A percentile compares a stretch with the other conserved stretches of the same genome.
phyloP scores from a whole-genome alignment of 1,140 invertebrate genomes.

The Drosophila mauritiana region DNA sequence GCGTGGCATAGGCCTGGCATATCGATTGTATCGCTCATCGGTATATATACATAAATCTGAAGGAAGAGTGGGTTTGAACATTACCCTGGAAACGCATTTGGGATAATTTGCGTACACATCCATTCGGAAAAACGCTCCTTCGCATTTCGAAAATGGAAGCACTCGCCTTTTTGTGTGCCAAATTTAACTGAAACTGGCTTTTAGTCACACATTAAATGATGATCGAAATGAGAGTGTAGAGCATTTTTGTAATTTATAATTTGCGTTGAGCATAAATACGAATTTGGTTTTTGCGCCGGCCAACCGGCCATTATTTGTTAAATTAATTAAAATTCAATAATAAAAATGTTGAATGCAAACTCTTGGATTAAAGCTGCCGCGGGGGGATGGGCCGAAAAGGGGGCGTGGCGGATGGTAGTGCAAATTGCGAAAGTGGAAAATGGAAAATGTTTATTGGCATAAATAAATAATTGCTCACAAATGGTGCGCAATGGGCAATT shows the following conservation, averaged over 20 bases:
- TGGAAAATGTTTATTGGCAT: conserved; percentile 66
- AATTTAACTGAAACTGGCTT: neutral
- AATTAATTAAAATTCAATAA: conserved; percentile 82
- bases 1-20: conserved; percentile 43
- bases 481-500: conserved; percentile 65
- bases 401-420: conserved; percentile 8
- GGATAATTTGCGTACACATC: too few relatives aligned
- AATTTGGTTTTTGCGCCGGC: conserved; percentile 29
- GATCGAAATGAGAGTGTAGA: neutral
- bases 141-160: too few relatives aligned
- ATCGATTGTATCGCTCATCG: conserved; percentile 30
- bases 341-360: conserved; percentile 70
- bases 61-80: neutral
- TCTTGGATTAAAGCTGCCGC: conserved; percentile 50
- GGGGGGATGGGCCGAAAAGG: neutral
- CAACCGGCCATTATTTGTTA: conserved; percentile 55
- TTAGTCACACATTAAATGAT: neutral
- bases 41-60: neutral
- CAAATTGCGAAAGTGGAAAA: conserved; percentile 22
- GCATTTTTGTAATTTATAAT: conserved; percentile 41
- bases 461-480: conserved; percentile 70
- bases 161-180: neutral
- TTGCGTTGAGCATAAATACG: conserved; percentile 35
- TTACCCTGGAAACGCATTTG: too few relatives aligned
- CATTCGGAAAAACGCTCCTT: too few relatives aligned